These are phyloP conservation scores for Eleginops maclovinus DNA, from an alignment of 2,113 vertebrate species.

Conservation along the genomic window DNA sequence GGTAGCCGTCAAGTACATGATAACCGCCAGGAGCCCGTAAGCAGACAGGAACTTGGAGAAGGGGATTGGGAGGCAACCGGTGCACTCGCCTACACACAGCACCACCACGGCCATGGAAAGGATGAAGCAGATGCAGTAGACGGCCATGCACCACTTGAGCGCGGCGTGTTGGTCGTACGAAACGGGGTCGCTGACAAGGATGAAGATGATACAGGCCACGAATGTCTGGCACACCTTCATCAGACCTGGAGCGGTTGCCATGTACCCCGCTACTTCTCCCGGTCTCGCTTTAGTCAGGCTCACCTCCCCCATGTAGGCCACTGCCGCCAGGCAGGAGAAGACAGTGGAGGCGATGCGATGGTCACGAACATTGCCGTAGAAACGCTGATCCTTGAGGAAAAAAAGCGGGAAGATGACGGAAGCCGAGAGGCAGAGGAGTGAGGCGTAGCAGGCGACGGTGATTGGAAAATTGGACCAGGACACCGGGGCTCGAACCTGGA, in stretches of 20 bases:
- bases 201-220: constrained; percentile 88
- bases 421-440: constrained; percentile 87
- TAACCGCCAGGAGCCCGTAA: constrained; percentile 84
- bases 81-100: constrained; percentile 87
- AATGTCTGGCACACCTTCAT: constrained; percentile 90
- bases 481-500: constrained; percentile 82
- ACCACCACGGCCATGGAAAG: constrained; percentile 86
- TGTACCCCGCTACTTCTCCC: constrained; percentile 88
- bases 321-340: constrained; percentile 86
- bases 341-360: constrained; percentile 83
- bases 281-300: constrained; percentile 85
- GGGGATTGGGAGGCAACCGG: constrained; percentile 84
- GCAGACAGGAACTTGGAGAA: constrained; percentile 87
- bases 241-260: constrained; percentile 88
- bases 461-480: constrained; percentile 91
- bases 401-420: constrained; percentile 86
- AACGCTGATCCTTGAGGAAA: constrained; percentile 39
- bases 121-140: constrained; percentile 91
- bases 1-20: constrained; percentile 84
- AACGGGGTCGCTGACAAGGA: constrained; percentile 75
- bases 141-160: constrained; percentile 88
- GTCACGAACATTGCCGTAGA: not conserved
- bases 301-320: constrained; percentile 87
- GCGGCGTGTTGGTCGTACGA: constrained; percentile 67
- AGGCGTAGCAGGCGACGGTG: constrained; percentile 85